Percentiles rank a stretch among this genome's conserved stretches.
Evolutionary conservation across 35 echinoderm and acorn worm genomes (phyloP).

Genomic region (Stichopus chloronotus): DNA sequence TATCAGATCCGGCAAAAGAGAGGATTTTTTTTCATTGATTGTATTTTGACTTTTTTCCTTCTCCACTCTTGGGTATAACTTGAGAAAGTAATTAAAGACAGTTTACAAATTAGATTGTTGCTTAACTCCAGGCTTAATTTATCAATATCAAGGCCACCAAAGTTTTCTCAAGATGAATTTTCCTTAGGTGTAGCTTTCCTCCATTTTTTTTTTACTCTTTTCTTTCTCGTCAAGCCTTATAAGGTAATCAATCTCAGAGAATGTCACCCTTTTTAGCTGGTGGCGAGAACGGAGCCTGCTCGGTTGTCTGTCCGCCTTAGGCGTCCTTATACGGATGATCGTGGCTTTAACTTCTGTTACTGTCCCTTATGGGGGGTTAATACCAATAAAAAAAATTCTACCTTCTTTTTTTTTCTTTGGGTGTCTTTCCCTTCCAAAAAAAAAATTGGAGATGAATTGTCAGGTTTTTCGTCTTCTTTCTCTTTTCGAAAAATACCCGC

Average conservation of each 20-base stretch:
- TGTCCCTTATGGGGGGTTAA: constrained; percentile 53
- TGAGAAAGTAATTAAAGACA: constrained; percentile 52
- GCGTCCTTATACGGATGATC: constrained; percentile 12
- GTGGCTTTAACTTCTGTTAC: constrained; percentile 45
- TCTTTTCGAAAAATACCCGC: too few species aligned
- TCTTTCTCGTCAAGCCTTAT: too few species aligned
- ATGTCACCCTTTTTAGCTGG: constrained; percentile 36
- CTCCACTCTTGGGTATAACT: constrained; percentile 38
- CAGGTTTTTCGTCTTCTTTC: neutral
- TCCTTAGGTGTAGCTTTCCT: constrained; percentile 21
- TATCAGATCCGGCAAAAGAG: constrained; percentile 10
- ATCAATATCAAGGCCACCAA: constrained; percentile 50
- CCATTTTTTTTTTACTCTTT: constrained; percentile 21
- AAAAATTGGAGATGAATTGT: constrained; percentile 27
- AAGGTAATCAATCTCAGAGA: constrained; percentile 30
- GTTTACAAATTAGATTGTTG: constrained; percentile 58
- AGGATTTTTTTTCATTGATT: constrained; percentile 1
- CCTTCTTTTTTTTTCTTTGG: neutral
- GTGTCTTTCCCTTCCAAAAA: neutral
- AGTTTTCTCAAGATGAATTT: constrained; percentile 27
- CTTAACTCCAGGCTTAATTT: constrained; percentile 50
- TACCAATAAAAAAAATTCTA: constrained; percentile 14
- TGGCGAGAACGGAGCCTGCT: constrained; percentile 23
- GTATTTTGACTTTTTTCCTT: neutral
- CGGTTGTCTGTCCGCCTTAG: constrained; percentile 1